Base-by-base conservation (phyloP, 2,113 vertebrate species). In the Dunckerocampus dactyliophorus region DNA sequence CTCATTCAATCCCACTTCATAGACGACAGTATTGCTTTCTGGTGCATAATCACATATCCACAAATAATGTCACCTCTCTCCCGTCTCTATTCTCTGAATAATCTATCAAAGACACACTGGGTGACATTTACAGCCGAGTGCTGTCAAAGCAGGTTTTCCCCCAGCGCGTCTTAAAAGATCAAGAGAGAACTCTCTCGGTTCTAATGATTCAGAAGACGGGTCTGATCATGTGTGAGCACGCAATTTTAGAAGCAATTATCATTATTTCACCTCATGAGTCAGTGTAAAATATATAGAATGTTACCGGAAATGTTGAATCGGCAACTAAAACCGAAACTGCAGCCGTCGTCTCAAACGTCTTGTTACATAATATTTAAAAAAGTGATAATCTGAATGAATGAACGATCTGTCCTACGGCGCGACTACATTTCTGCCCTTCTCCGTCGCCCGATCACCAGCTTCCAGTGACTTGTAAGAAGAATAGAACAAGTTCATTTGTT, bases 61-160 rank as follows among this genome's bases (percentile, higher is more conserved):
- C 75, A 82, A 77, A 82, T 79, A 76, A 70, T 63, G 70, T 71
- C 68, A 59, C 62, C 64, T 20, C 59, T 46, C 54, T 53, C 28
- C 61, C 54, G 28, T 65, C 52, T 19, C 22, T 45, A 11, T 45
- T 61, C 74, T 74, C 19, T 74, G 69, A 75, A 74, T 79, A 78
- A 81, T 85, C 81, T 75, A 69, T 81, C 66, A 82, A 67, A 82
- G 69, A 65, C 56, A 53, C 72, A 62, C 72, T 31, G 63, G 49
- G n/a, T 65, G 68, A 68, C 69, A 75, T 80, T 82, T 76, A 63
- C 71, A 62, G 81, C 68, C 2, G 14, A 71, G 53, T 51, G 69
- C 63, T 66, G 75, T 80, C 75, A 72, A 72, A 71, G 78, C 63
- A 63, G 59, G 65, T 79, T 82, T 73, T 59, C 58, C 73, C 37